Base-by-base conservation (phyloP, 2,113 vertebrate species). In the Corythornis madagascariensis region DNA sequence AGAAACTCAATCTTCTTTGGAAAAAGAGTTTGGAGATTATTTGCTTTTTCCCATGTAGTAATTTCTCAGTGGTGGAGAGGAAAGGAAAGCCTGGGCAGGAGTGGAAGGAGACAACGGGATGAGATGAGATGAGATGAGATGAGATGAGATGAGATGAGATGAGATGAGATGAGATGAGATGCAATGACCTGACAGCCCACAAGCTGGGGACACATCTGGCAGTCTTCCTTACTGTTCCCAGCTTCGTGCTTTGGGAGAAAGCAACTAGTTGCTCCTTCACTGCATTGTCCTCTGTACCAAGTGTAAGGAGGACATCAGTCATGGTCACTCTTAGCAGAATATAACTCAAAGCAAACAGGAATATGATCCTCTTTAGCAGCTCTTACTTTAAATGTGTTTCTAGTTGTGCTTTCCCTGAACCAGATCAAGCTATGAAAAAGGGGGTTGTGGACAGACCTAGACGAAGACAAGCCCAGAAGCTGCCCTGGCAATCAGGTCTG, bases 51-150 rank as follows among this genome's bases (percentile, higher is more conserved):
- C 38, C 43, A 25, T 16, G 9, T 11, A 76, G 52, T 25, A 2
- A 63, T 47, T 72, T 91, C 16, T 57, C 50, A 22, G n/a, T 7
- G 0, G 20, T 1, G 0, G 25, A 73, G 25, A 59, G 50, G 31
- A 69, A 86, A 53, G 20, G 63, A 28, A 10, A 82, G 28, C 42
- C 29, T 53, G 20, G 45, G 56, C 15, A 73, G 29, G 20, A 80
- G 26, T 0, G 2, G 25, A 53, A 4, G 7, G 22, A 40, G 17
- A 13, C 0, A 6, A 76, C 12, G 7, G 11, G 26, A 4, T 13
- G 35, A 35, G 35, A 35, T 35, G 35, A 35, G 33, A 35, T 35
- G 33, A 35, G 33, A 35, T 35, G 33, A 35, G 33, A 35, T 35
- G 33, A 35, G 33, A 35, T 35, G 33, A 35, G 33, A 35, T 35